These are phyloP conservation scores for Lacanobia wlatinum DNA, from an alignment of 2,888 invertebrate genomes.

Conservation along the genomic window DNA sequence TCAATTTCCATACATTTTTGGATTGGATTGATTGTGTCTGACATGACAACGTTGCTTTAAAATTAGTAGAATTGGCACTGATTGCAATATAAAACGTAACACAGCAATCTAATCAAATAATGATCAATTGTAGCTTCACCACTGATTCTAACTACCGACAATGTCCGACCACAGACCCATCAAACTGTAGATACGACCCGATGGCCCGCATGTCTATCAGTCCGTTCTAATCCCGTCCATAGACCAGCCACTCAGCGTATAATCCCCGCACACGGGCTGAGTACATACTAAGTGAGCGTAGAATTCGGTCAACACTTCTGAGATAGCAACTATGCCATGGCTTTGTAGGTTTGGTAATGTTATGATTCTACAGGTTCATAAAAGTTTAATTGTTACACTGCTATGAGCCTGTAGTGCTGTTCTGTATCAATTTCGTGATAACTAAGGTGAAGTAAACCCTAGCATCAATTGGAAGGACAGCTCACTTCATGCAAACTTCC, in stretches of 20 bases:
- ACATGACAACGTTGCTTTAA: too few species aligned
- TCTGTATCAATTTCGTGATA: too few species aligned
- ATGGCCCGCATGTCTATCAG: conserved; percentile 62
- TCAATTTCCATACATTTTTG: too few species aligned
- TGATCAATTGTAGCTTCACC: conserved; percentile 11
- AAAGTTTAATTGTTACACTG: too few species aligned
- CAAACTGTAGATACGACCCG: conserved; percentile 32
- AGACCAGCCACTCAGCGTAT: conserved; percentile 57
- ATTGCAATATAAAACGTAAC: not conserved
- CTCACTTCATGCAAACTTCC: too few species aligned
- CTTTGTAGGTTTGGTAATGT: not conserved
- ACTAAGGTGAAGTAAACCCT: too few species aligned
- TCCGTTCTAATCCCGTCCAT: conserved; percentile 57
- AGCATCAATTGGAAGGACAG: too few species aligned
- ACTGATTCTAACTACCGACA: conserved; percentile 22
- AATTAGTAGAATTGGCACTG: too few species aligned
- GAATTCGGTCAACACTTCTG: conserved; percentile 49
- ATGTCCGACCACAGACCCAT: conserved; percentile 31
- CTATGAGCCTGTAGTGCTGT: too few species aligned
- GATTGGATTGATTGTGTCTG: too few species aligned
- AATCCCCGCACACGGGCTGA: conserved; percentile 50
- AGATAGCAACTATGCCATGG: not conserved
- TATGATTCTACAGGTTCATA: too few species aligned
- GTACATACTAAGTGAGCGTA: conserved; percentile 41
- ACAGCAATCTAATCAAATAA: not conserved